These are phyloP conservation scores for Stenchaetothrips biformis DNA, from an alignment of 2,888 invertebrate species.

Conservation along the genomic window DNA sequence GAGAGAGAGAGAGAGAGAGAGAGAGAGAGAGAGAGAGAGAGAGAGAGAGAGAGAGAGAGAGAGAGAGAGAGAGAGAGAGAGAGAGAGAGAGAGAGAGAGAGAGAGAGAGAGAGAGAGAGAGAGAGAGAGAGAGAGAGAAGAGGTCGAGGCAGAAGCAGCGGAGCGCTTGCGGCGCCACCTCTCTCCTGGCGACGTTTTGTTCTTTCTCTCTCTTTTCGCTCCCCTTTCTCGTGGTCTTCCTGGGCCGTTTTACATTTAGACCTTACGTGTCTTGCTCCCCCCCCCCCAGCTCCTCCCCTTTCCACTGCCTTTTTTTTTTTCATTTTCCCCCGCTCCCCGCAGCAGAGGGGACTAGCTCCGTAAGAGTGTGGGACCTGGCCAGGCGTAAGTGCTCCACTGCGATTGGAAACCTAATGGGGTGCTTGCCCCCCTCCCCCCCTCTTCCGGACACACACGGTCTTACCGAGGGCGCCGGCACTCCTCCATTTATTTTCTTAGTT, in stretches of 20 bases:
- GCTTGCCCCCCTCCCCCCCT: not conserved
- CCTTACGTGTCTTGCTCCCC: not conserved
- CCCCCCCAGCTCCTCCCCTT: not conserved
- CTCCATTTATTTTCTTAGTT: slow-evolving; percentile 5
- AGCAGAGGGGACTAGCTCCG: not conserved
- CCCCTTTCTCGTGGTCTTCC: not conserved
- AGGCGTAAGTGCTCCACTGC: not conserved
- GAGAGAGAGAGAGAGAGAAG: not conserved
- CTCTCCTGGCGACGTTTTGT: too few species aligned
- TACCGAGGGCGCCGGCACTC: too few species aligned
- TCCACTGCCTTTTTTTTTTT: not conserved
- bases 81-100: not conserved
- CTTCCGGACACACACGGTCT: not conserved
- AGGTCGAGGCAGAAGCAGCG: not conserved
- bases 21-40: not conserved
- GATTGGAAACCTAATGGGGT: slow-evolving; percentile 1
- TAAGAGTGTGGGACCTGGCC: slow-evolving; percentile 3
- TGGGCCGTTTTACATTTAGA: not conserved
- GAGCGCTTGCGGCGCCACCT: not conserved
- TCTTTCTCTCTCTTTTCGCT: not conserved
- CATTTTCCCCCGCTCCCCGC: not conserved
- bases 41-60: not conserved
- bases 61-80: not conserved
- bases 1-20: not conserved
- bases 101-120: not conserved